phyloP scores from a whole-genome alignment of 1,140 invertebrate genomes.

The Tetraneura akinire region DNA sequence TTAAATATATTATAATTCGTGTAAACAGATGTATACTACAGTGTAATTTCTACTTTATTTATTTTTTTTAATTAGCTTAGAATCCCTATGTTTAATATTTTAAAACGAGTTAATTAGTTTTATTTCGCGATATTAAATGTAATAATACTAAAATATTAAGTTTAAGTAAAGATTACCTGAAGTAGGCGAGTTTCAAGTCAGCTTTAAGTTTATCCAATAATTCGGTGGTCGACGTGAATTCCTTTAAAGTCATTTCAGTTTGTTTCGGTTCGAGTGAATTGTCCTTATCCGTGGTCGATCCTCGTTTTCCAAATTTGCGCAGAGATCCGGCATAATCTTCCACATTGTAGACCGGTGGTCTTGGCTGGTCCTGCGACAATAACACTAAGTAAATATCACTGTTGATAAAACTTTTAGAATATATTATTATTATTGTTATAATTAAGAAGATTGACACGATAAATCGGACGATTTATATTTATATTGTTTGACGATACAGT shows the following conservation, averaged over 20 bases:
- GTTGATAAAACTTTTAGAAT: not conserved
- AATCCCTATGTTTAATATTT: no score
- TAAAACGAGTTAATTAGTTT: no score
- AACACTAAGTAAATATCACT: not conserved
- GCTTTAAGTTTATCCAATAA: slow-evolving; percentile 82
- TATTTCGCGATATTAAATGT: no score
- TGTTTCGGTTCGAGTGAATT: slow-evolving; percentile 60
- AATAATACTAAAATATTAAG: no score
- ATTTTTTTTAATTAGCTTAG: no score
- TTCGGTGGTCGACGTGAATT: slow-evolving; percentile 83
- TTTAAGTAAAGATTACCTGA: slow-evolving; percentile 67
- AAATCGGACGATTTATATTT: no score
- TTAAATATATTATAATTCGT: no score
- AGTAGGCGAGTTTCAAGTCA: slow-evolving; percentile 82
- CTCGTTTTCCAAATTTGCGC: slow-evolving; percentile 64
- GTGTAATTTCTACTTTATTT: no score
- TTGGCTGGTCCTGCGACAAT: slow-evolving; percentile 70
- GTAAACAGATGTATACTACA: no score
- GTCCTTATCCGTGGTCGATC: not conserved
- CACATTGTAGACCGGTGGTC: slow-evolving; percentile 82
- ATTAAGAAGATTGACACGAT: no score
- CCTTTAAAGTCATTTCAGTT: slow-evolving; percentile 78
- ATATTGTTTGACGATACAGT: no score
- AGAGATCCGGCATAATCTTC: slow-evolving; percentile 79
- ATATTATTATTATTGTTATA: no score